A percentile compares a stretch with the other conserved stretches of the same genome.
Conservation (phyloP, 2,113 vertebrate species). For the Emydocephalus ijimae region DNA sequence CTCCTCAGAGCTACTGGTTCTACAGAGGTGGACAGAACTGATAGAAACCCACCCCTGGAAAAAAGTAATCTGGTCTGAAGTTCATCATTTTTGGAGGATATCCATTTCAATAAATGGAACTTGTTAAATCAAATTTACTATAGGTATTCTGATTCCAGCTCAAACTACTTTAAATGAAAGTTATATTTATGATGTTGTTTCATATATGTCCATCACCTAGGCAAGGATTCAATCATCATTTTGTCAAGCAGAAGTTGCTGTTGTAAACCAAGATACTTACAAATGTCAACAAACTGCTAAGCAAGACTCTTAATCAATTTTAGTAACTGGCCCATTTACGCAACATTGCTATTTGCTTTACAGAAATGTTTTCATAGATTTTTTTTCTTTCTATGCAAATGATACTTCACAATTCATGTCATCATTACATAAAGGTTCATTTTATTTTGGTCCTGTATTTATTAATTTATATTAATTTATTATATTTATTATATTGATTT, state of each 20-base stretch:
- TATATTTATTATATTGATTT: too few relatives aligned
- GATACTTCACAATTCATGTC: too few relatives aligned
- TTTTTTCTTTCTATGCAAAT: not conserved
- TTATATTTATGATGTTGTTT: not conserved
- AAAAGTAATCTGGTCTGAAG: not conserved
- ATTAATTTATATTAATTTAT: not conserved
- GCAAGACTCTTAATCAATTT: not conserved
- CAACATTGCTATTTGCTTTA: not conserved
- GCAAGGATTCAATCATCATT: not conserved
- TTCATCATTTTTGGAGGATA: not conserved
- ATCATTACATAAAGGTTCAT: not conserved
- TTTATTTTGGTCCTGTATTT: not conserved
- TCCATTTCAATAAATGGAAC: not conserved
- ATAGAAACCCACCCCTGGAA: too few relatives aligned
- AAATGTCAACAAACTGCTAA: not conserved
- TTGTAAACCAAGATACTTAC: not conserved
- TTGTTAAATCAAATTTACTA: not conserved
- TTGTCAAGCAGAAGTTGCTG: not conserved
- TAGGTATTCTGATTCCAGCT: not conserved
- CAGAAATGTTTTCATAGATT: not conserved
- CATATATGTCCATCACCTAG: not conserved
- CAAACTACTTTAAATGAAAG: not conserved
- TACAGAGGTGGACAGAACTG: too few relatives aligned
- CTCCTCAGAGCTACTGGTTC: too few relatives aligned
- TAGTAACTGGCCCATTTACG: not conserved